Conservation (phyloP, 2,888 invertebrate genomes). For the Leptura quadrifasciata region DNA sequence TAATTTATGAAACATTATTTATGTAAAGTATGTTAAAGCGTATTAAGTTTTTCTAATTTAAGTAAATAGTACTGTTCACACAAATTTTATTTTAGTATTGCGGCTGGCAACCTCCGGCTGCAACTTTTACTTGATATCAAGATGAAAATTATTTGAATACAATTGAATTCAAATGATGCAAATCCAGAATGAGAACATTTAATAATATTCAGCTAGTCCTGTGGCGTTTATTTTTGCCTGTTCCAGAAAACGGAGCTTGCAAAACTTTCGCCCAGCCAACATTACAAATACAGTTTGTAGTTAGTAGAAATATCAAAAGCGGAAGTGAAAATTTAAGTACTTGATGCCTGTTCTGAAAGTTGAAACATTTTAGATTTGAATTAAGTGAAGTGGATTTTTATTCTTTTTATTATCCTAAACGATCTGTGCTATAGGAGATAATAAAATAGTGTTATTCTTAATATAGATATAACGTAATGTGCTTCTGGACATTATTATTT, state of each 20-base stretch:
- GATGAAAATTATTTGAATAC: background rate
- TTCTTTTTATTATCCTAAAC: background rate
- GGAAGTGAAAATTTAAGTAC: constrained; percentile 7
- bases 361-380: background rate
- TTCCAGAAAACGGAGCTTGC: background rate
- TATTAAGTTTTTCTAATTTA: too few species aligned
- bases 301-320: constrained; percentile 3
- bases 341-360: background rate
- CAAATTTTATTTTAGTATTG: too few species aligned
- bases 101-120: too few species aligned
- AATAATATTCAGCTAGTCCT: background rate
- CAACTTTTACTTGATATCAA: background rate
- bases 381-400: background rate
- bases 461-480: background rate
- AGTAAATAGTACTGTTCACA: too few species aligned
- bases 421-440: background rate
- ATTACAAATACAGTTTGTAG: background rate
- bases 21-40: too few species aligned
- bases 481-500: too few species aligned
- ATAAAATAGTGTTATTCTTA: background rate
- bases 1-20: too few species aligned
- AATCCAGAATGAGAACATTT: background rate
- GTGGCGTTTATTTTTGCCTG: background rate
- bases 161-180: background rate
- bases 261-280: background rate